Conservation (phyloP, 2,888 invertebrate species). For the Pegoplata infirma region DNA sequence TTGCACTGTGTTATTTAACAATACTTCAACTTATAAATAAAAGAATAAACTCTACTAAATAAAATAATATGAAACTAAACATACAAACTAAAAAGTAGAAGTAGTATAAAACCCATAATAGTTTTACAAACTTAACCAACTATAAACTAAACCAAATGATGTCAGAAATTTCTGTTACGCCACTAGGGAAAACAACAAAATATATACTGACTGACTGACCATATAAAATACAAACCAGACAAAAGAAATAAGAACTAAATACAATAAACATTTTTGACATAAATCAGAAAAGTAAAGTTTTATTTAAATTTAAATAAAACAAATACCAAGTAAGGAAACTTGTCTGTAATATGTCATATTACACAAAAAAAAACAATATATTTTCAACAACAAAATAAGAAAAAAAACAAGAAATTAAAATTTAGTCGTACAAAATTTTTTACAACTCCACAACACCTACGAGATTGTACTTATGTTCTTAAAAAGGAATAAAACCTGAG, state of each 20-base stretch:
- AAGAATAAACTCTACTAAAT: too few relatives aligned
- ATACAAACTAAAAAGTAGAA: neutral
- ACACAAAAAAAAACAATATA: too few relatives aligned
- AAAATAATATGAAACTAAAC: too few relatives aligned
- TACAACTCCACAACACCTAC: too few relatives aligned
- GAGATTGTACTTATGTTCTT: too few relatives aligned
- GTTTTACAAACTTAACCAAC: neutral
- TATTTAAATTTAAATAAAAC: neutral
- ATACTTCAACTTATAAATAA: too few relatives aligned
- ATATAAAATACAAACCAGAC: neutral
- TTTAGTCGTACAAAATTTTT: too few relatives aligned
- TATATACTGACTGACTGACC: neutral
- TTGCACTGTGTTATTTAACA: too few relatives aligned
- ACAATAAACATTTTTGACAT: constrained; percentile 1
- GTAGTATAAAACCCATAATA: neutral
- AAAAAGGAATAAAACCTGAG: too few relatives aligned
- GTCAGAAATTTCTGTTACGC: neutral
- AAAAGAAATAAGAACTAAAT: neutral
- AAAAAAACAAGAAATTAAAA: too few relatives aligned
- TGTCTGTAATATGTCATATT: neutral
- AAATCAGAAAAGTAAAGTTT: constrained; percentile 44
- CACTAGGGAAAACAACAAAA: neutral
- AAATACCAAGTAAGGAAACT: neutral
- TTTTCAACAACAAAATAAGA: too few relatives aligned
- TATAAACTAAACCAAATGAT: neutral